These are phyloP conservation scores for Drosophila cardini DNA, from an alignment of 1,140 invertebrate species.

Conservation along the genomic window DNA sequence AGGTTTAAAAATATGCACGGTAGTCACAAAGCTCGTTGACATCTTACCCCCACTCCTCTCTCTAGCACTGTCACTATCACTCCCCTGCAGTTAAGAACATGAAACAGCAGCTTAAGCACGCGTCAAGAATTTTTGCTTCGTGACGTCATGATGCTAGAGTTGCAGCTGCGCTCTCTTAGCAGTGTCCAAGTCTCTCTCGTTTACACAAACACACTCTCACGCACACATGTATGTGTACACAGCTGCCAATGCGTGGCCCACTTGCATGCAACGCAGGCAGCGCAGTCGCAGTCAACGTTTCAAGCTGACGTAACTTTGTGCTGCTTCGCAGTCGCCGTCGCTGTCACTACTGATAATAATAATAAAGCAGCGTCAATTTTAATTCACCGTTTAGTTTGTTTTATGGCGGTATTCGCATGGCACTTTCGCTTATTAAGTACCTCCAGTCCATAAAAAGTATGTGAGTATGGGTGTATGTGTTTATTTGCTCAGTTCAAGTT, in stretches of 20 bases:
- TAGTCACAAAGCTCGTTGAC: slow-evolving; percentile 6
- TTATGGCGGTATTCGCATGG: slow-evolving; percentile 22
- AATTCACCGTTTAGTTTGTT: slow-evolving; percentile 32
- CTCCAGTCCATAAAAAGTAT: neutral
- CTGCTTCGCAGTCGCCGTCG: slow-evolving; percentile 1
- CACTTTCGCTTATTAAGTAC: slow-evolving; percentile 52
- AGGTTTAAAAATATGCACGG: slow-evolving; percentile 49
- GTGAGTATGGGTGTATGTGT: slow-evolving; percentile 1
- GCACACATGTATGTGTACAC: neutral
- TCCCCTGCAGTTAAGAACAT: slow-evolving; percentile 13
- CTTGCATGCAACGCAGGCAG: slow-evolving; percentile 41
- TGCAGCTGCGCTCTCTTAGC: slow-evolving; percentile 38
- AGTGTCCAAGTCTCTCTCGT: neutral
- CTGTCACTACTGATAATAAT: slow-evolving; percentile 11
- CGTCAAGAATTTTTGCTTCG: slow-evolving; percentile 40
- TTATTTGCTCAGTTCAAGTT: slow-evolving; percentile 50
- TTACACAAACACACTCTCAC: neutral
- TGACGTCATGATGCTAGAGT: slow-evolving; percentile 16
- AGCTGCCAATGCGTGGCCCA: slow-evolving; percentile 36
- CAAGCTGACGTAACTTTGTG: slow-evolving; percentile 40
- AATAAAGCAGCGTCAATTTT: slow-evolving; percentile 25
- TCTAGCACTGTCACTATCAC: neutral
- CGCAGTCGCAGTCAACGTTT: slow-evolving; percentile 26
- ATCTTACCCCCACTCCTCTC: neutral
- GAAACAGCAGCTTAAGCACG: slow-evolving; percentile 66